phyloP scores from a whole-genome alignment of 2,888 invertebrate genomes.

The Erynnis tages region DNA sequence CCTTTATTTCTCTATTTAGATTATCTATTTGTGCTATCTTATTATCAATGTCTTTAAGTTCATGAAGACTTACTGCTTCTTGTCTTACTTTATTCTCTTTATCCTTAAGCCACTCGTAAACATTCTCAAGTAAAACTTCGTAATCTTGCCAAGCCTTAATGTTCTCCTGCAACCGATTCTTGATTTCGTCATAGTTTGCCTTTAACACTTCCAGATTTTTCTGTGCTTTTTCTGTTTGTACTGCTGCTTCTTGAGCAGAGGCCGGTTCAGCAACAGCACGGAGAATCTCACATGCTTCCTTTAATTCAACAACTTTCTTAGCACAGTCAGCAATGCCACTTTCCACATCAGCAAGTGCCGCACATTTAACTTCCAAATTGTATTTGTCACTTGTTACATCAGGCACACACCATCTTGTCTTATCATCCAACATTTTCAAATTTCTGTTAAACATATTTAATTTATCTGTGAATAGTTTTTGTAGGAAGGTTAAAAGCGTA shows the following conservation, averaged over 20 bases:
- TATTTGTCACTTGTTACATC: conserved; percentile 95
- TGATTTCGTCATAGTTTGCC: conserved; percentile 85
- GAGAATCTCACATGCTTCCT: conserved; percentile 86
- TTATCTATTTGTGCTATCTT: conserved; percentile 85
- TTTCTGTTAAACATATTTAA: conserved; percentile 90
- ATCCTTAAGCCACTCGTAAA: conserved; percentile 89
- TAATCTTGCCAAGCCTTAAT: conserved; percentile 91
- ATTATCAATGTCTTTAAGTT: conserved; percentile 84
- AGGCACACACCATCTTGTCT: conserved; percentile 94
- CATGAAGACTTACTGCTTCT: conserved; percentile 87
- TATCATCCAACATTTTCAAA: conserved; percentile 91
- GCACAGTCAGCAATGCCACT: conserved; percentile 87
- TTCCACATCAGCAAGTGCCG: conserved; percentile 89
- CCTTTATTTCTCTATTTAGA: conserved; percentile 83
- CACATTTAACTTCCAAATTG: conserved; percentile 94
- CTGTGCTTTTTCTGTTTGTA: conserved; percentile 86
- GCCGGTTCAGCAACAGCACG: conserved; percentile 88
- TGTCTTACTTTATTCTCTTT: conserved; percentile 88
- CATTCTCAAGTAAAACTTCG: conserved; percentile 87
- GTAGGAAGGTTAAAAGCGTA: conserved; percentile 89
- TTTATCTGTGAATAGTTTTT: conserved; percentile 93
- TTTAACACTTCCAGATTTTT: conserved; percentile 87
- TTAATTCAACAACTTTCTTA: conserved; percentile 84
- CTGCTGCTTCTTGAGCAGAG: conserved; percentile 83
- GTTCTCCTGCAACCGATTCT: conserved; percentile 85